phyloP scores from a whole-genome alignment of 2,113 vertebrate genomes.

The Arothron firmamentum region DNA sequence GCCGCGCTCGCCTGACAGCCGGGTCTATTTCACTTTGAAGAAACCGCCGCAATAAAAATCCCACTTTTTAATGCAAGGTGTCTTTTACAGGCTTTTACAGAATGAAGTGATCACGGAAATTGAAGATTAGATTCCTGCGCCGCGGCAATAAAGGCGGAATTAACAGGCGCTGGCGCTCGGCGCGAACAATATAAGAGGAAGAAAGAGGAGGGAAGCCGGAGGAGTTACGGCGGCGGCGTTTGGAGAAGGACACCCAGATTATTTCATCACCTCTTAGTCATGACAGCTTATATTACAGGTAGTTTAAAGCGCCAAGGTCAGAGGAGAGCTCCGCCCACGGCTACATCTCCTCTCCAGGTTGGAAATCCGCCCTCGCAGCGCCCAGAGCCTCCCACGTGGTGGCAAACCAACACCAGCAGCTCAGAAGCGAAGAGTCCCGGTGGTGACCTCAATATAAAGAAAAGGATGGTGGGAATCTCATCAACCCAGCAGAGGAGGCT shows the following conservation, averaged over 20 bases:
- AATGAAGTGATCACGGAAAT: constrained; percentile 71
- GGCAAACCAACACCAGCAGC: neutral
- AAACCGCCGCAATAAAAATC: constrained; percentile 60
- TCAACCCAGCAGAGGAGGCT: no score
- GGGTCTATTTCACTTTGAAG: constrained; percentile 65
- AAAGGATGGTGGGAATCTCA: neutral
- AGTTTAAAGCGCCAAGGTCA: constrained; percentile 68
- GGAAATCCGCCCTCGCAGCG: constrained; percentile 32
- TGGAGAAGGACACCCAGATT: constrained; percentile 66
- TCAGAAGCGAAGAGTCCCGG: neutral
- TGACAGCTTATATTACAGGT: constrained; percentile 68
- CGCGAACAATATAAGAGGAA: constrained; percentile 45
- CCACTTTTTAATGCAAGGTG: constrained; percentile 45
- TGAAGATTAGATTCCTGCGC: constrained; percentile 61
- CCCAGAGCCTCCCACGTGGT: constrained; percentile 27
- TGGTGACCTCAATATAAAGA: neutral
- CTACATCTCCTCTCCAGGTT: constrained; percentile 46
- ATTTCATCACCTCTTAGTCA: constrained; percentile 70
- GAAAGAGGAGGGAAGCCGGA: constrained; percentile 28
- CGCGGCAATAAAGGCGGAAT: constrained; percentile 62
- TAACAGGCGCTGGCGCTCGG: constrained; percentile 60
- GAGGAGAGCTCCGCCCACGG: constrained; percentile 27
- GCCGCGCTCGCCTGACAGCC: constrained; percentile 41
- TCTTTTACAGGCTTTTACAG: constrained; percentile 72
- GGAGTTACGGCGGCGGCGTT: constrained; percentile 50